These are phyloP conservation scores for Nemapogon koenigi DNA, from an alignment of 2,888 invertebrate species.

Conservation along the genomic window DNA sequence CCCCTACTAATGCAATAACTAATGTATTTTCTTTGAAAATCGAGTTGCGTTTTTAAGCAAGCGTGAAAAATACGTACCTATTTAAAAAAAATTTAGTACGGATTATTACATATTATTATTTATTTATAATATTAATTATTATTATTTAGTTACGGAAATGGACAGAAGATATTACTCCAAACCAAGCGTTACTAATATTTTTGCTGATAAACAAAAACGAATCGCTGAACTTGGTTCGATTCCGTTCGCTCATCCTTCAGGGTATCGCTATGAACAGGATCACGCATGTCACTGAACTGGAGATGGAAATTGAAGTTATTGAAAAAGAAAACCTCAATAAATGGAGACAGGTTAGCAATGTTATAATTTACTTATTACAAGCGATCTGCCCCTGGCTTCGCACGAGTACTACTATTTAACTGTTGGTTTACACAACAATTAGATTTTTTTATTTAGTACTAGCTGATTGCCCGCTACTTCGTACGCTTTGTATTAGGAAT, in stretches of 20 bases:
- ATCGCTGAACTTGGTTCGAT: slow-evolving; percentile 35
- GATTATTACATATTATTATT: no score
- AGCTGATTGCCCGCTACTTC: no score
- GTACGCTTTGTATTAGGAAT: no score
- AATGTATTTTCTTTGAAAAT: no score
- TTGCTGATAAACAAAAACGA: slow-evolving; percentile 46
- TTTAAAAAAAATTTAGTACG: no score
- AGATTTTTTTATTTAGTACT: no score
- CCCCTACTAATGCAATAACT: no score
- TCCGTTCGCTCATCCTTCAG: slow-evolving; percentile 37
- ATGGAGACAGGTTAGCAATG: slow-evolving; percentile 30
- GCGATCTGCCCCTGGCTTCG: neutral
- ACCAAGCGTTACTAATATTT: slow-evolving; percentile 40
- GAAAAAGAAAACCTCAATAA: slow-evolving; percentile 39
- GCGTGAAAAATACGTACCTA: no score
- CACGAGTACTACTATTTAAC: slow-evolving; percentile 3
- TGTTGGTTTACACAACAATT: neutral
- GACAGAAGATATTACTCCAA: slow-evolving; percentile 37
- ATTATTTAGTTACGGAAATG: slow-evolving; percentile 40
- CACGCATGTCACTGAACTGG: slow-evolving; percentile 38
- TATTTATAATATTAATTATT: no score
- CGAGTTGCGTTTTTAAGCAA: no score
- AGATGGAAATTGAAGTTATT: slow-evolving; percentile 54
- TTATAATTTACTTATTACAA: neutral
- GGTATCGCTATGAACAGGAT: slow-evolving; percentile 51